These are phyloP conservation scores for Xiphorhynchus erythropygius DNA, from an alignment of 2,797 vertebrate species.

Conservation along the genomic window DNA sequence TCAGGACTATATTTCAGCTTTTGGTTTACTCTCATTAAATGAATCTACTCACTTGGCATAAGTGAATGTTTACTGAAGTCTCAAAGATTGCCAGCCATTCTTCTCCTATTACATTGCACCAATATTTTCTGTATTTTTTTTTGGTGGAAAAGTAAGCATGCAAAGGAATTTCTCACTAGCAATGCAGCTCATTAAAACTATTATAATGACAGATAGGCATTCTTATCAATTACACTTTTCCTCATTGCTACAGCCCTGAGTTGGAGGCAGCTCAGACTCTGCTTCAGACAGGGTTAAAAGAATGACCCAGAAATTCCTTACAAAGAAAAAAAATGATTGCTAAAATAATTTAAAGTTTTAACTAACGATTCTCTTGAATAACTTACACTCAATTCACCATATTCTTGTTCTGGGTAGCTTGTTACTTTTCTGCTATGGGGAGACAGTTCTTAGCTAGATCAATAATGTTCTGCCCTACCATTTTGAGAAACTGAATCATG, in stretches of 20 bases:
- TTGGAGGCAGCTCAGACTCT: not conserved
- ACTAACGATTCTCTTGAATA: not conserved
- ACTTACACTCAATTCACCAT: not conserved
- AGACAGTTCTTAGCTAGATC: not conserved
- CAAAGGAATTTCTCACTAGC: not conserved
- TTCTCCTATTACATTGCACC: not conserved
- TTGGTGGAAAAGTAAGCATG: not conserved
- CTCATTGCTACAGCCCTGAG: not conserved
- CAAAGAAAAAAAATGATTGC: not conserved
- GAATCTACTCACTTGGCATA: not conserved
- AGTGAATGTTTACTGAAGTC: not conserved
- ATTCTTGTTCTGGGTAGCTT: not conserved
- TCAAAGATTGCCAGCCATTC: not conserved
- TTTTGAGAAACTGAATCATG: not conserved
- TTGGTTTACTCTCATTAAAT: not conserved
- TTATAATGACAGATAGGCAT: not conserved
- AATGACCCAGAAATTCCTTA: not conserved
- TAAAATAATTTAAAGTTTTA: slow-evolving; percentile 10
- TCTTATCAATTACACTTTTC: not conserved
- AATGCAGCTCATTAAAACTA: not conserved
- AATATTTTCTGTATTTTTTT: not conserved
- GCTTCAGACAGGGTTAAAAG: not conserved
- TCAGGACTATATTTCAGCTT: not conserved
- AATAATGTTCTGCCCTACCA: not conserved
- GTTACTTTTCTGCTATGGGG: not conserved